Evolutionary conservation across 2,797 vertebrate genomes (phyloP).

Genomic region (Bryconaethiops microstoma): DNA sequence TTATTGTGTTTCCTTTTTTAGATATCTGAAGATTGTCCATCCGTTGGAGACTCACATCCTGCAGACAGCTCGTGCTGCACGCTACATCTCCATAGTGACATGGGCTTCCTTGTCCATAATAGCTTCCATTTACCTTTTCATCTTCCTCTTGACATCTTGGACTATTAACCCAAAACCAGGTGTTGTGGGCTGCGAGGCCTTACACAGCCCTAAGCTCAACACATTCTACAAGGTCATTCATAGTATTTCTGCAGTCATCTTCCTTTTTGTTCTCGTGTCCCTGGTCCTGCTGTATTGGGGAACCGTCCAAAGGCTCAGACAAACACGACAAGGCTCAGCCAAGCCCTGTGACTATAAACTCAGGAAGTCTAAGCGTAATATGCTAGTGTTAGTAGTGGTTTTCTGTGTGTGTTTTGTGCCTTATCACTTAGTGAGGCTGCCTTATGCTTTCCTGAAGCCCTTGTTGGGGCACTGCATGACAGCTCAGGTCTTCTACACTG

Average conservation of each 20-base stretch:
- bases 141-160: constrained; percentile 56
- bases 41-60: constrained; percentile 61
- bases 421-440: constrained; percentile 73
- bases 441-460: constrained; percentile 59
- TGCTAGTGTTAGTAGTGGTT: constrained; percentile 69
- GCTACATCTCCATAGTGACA: constrained; percentile 61
- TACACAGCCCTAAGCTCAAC: constrained; percentile 46
- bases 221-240: constrained; percentile 64
- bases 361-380: constrained; percentile 67
- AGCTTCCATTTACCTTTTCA: constrained; percentile 46
- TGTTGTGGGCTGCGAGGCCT: constrained; percentile 45
- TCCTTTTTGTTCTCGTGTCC: constrained; percentile 62
- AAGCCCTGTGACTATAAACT: constrained; percentile 60
- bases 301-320: constrained; percentile 58
- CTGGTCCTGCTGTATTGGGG: constrained; percentile 70
- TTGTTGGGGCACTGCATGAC: not conserved
- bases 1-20: constrained; percentile 43
- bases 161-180: accelerated
- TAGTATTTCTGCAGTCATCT: constrained; percentile 54
- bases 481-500: constrained; percentile 52
- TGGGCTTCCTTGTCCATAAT: constrained; percentile 64
- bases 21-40: constrained; percentile 75
- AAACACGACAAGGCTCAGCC: constrained; percentile 22
- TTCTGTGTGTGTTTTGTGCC: constrained; percentile 78
- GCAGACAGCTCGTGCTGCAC: constrained; percentile 59